Evolutionary conservation across 2,797 vertebrate genomes (phyloP), one percentile per base, ranked within the genome.

Genomic region (Lagodon rhomboides): DNA sequence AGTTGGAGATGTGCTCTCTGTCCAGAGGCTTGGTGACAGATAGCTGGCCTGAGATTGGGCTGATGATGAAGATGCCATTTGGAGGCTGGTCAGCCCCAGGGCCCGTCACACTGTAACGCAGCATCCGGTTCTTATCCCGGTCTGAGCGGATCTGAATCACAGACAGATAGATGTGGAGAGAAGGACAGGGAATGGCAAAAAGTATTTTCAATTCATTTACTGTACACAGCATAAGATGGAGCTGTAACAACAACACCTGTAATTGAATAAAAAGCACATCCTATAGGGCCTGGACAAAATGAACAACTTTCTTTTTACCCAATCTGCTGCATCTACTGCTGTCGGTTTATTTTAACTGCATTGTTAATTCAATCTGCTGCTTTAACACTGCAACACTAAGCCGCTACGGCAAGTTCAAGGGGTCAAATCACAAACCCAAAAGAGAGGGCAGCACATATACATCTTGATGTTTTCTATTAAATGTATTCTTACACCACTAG

Each of bases 21-120:
- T 99, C 98, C 89, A 99, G 94, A 73, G 98, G 98, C 86, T 98
- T 98, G 73, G 97, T 98, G 92, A 99, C 98, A 0, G 95, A 97
- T 85, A 99, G 96, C 87, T 98, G 96, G 77, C 98, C 98, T 6
- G 97, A 97, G 94, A 99, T 97, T 46, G 97, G 97, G 92, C 96
- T 97, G 91, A 99, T 99, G 90, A 98, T 98, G 92, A 98, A 99
- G 94, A 99, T 97, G 27, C 97, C 96, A 0, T 96, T 97, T 0
- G 98, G 98, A 58, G 98, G 98, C 76, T 99, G 98, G 94, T 99
- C 98, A 1, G 97, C 98, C 65, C 98, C 98, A 1, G 98, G 98
- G 51, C 98, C 98, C 0, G 98, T 99, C 83, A 99, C 98, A 0
- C 98, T 99, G 93, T 99, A 99, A 61, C 97, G 94, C 8, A 99